Percentiles rank a stretch among this genome's conserved stretches.
Conservation (phyloP, 2,797 vertebrate genomes). For the Pantherophis vulpinus region DNA sequence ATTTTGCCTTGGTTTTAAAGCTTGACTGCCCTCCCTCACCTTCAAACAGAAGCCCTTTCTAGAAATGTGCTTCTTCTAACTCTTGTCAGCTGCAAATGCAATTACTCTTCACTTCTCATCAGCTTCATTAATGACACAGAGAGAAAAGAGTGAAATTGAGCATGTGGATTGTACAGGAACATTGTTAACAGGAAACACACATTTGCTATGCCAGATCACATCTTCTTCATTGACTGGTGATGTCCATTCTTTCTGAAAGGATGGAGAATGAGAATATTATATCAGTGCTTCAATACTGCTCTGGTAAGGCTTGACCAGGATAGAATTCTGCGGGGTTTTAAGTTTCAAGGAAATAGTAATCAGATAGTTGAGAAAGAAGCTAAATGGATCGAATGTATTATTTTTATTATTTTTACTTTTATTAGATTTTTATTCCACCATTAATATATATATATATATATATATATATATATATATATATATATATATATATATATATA, state of each 20-base stretch:
- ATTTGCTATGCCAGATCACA: constrained; percentile 29
- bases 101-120: constrained; percentile 50
- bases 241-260: neutral
- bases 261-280: neutral
- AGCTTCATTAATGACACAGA: constrained; percentile 44
- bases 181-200: constrained; percentile 39
- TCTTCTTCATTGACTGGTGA: neutral
- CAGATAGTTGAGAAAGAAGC: neutral
- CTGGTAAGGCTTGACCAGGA: neutral
- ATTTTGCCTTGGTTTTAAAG: constrained; percentile 48
- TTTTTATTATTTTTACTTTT: neutral
- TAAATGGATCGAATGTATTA: neutral
- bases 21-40: constrained; percentile 59
- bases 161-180: neutral
- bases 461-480: too few relatives aligned
- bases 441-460: too few relatives aligned
- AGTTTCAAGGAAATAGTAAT: neutral
- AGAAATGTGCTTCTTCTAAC: constrained; percentile 42
- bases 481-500: too few relatives aligned
- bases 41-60: constrained; percentile 8
- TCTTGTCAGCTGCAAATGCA: constrained; percentile 63
- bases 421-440: neutral
- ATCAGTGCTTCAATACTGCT: neutral
- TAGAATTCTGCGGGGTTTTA: neutral
- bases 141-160: constrained; percentile 44